Evolutionary conservation across 2,888 invertebrate species (phyloP).

Genomic region (Rhagonycha lutea): DNA sequence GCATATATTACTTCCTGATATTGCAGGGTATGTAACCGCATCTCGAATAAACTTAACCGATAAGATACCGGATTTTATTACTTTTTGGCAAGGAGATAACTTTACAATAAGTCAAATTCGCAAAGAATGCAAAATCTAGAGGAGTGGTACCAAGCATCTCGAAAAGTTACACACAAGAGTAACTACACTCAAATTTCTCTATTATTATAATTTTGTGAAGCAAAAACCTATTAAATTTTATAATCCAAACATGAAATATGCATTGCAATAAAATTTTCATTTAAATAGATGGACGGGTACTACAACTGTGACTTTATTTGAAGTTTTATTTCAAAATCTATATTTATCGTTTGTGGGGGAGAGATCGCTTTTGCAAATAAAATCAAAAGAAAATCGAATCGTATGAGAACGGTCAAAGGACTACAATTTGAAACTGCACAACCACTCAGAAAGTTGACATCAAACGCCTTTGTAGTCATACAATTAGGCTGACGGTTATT

Average conservation of each 20-base stretch:
- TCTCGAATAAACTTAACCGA: constrained; percentile 3
- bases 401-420: not conserved
- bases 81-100: not conserved
- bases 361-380: not conserved
- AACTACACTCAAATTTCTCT: not conserved
- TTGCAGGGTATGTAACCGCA: constrained; percentile 26
- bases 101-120: not conserved
- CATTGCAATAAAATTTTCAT: not conserved
- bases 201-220: not conserved
- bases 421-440: not conserved
- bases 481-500: not conserved
- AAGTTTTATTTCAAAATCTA: not conserved
- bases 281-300: not conserved
- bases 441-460: not conserved
- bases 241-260: not conserved
- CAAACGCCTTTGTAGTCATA: not conserved
- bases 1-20: constrained; percentile 30
- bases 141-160: not conserved
- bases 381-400: not conserved
- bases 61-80: not conserved
- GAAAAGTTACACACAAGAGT: not conserved
- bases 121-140: not conserved
- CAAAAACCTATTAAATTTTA: not conserved
- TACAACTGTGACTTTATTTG: not conserved
- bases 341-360: not conserved